Evolutionary conservation across 2,888 invertebrate genomes (phyloP).

Genomic region (Harmothoe impar): DNA sequence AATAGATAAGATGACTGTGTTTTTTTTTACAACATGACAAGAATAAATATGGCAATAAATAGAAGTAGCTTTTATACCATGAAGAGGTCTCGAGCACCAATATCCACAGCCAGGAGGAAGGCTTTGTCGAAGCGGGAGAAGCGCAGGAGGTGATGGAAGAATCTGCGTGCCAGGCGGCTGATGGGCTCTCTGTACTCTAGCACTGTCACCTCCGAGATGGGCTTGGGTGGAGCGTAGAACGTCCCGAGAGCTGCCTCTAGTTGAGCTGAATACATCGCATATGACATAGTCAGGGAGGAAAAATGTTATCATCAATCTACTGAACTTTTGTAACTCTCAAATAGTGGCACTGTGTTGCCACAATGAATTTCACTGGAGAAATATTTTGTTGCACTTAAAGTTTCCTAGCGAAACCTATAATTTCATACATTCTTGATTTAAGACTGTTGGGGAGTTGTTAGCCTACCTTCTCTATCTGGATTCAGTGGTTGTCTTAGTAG

Average conservation of each 20-base stretch:
- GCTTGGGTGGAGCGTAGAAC: slow-evolving; percentile 89
- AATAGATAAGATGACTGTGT: too few species aligned
- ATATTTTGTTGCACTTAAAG: too few species aligned
- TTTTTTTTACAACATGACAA: too few species aligned
- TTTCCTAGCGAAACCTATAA: too few species aligned
- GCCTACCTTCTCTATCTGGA: slow-evolving; percentile 86
- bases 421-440: too few species aligned
- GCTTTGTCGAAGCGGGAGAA: slow-evolving; percentile 88
- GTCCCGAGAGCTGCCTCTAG: slow-evolving; percentile 92
- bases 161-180: slow-evolving; percentile 91
- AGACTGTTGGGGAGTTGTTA: too few species aligned
- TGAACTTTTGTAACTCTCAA: background rate
- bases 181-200: slow-evolving; percentile 90
- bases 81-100: slow-evolving; percentile 93
- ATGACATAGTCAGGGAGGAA: background rate
- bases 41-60: background rate
- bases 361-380: too few species aligned
- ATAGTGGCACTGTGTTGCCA: too few species aligned
- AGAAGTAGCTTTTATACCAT: slow-evolving; percentile 86
- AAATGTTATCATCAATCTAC: background rate
- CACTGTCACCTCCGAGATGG: slow-evolving; percentile 88
- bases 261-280: slow-evolving; percentile 83
- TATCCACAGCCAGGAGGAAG: slow-evolving; percentile 92
- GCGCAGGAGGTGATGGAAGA: slow-evolving; percentile 93
- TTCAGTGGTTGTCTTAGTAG: slow-evolving; percentile 86